These are phyloP conservation scores for Geotrupes spiniger DNA, from an alignment of 2,888 invertebrate genomes.

Conservation along the genomic window DNA sequence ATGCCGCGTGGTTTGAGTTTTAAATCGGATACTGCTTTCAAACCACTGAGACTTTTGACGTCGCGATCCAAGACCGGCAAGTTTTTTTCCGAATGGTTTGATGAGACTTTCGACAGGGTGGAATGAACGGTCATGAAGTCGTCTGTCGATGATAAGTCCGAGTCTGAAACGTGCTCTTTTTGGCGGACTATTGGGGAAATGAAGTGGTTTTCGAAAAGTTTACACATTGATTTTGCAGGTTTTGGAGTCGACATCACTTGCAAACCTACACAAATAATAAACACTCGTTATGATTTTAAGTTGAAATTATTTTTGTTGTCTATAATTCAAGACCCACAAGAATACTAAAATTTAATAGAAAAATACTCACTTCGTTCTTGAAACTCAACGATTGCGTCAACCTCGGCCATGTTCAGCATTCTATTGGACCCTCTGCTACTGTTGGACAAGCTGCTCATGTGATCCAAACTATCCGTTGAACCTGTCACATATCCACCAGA, in stretches of 20 bases:
- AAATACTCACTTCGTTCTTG: constrained; percentile 45
- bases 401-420: constrained; percentile 45
- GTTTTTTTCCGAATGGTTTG: constrained; percentile 31
- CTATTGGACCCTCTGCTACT: constrained; percentile 44
- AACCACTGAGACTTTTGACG: constrained; percentile 31
- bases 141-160: constrained; percentile 43
- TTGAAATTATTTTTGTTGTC: no score
- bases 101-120: constrained; percentile 32
- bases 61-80: constrained; percentile 22
- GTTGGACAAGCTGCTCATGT: constrained; percentile 45
- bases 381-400: constrained; percentile 45
- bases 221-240: constrained; percentile 29
- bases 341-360: no score
- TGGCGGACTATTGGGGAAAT: constrained; percentile 42
- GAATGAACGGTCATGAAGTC: constrained; percentile 40
- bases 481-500: constrained; percentile 37
- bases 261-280: constrained; percentile 12
- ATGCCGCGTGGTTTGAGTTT: constrained; percentile 27
- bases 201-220: constrained; percentile 33
- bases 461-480: constrained; percentile 48
- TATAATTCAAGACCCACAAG: no score
- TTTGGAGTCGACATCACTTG: constrained; percentile 48
- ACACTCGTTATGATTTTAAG: constrained; percentile 7
- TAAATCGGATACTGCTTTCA: constrained; percentile 19
- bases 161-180: constrained; percentile 41